A percentile compares a stretch with the other conserved stretches of the same genome.
Evolutionary conservation across 1,140 invertebrate genomes (phyloP).

Genomic region (Tribolium castaneum): DNA sequence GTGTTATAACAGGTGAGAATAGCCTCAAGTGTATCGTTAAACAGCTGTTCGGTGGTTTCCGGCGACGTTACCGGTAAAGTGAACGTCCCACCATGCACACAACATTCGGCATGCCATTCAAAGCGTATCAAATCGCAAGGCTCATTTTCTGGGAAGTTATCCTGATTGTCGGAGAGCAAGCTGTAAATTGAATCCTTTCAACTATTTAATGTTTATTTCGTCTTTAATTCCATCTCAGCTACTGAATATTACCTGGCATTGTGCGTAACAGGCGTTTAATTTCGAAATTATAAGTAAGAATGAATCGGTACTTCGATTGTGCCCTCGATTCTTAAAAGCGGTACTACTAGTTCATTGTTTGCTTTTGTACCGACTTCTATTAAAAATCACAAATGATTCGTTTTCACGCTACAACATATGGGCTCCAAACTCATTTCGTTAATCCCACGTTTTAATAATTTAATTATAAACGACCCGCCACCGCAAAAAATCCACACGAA

Average conservation of each 20-base stretch:
- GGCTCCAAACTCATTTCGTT: constrained; percentile 25
- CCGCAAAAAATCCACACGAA: background rate
- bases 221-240: constrained; percentile 49
- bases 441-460: constrained; percentile 28
- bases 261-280: constrained; percentile 51
- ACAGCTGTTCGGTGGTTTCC: constrained; percentile 25
- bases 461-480: constrained; percentile 12
- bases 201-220: constrained; percentile 45
- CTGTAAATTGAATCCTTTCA: constrained; percentile 51
- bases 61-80: constrained; percentile 30
- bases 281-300: constrained; percentile 48
- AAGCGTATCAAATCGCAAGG: constrained; percentile 47
- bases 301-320: constrained; percentile 47
- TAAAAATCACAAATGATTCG: constrained; percentile 34
- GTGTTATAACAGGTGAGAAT: constrained; percentile 9
- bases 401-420: constrained; percentile 29
- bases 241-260: constrained; percentile 50
- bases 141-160: constrained; percentile 50
- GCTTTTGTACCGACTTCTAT: constrained; percentile 32
- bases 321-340: constrained; percentile 19
- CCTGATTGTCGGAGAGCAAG: constrained; percentile 45
- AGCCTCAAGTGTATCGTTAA: constrained; percentile 3
- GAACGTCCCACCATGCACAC: constrained; percentile 22
- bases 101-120: constrained; percentile 45
- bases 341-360: constrained; percentile 35